Evolutionary conservation across 2,888 invertebrate genomes (phyloP).

Genomic region (Scaeva pyrastri): DNA sequence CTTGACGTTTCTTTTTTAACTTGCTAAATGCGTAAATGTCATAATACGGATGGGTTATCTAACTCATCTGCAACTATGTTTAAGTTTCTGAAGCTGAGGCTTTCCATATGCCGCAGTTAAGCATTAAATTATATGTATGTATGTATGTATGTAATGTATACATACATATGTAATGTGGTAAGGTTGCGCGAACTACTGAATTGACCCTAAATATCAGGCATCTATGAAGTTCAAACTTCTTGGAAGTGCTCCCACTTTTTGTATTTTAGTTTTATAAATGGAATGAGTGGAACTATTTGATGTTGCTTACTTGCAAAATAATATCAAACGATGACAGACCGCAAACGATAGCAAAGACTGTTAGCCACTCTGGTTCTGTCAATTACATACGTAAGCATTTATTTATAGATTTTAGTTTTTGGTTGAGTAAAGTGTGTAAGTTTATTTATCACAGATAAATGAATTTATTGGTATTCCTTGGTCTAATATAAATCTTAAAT

Average conservation of each 20-base stretch:
- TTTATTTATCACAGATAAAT: too few relatives aligned
- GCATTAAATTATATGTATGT: too few relatives aligned
- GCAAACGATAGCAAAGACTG: too few relatives aligned
- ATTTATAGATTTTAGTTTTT: too few relatives aligned
- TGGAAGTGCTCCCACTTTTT: not conserved
- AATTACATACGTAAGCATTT: too few relatives aligned
- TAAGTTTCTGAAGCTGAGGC: not conserved
- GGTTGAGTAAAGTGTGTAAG: too few relatives aligned
- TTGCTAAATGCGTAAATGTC: slow-evolving; percentile 39
- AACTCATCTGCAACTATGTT: slow-evolving; percentile 18
- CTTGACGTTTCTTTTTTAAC: slow-evolving; percentile 24
- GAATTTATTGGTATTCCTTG: too few relatives aligned
- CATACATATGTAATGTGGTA: not conserved
- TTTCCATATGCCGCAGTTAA: not conserved
- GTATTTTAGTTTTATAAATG: not conserved
- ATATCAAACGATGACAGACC: too few relatives aligned
- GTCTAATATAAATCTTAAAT: too few relatives aligned
- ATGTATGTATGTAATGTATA: too few relatives aligned
- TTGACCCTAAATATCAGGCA: slow-evolving; percentile 46
- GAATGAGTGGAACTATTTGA: not conserved
- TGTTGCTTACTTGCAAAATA: not conserved
- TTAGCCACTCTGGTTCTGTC: too few relatives aligned
- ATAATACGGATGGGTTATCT: slow-evolving; percentile 59
- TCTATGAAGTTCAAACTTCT: not conserved
- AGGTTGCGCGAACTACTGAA: slow-evolving; percentile 31